Conservation (phyloP, 2,113 vertebrate species). For the Drymodes brunneopygia region DNA sequence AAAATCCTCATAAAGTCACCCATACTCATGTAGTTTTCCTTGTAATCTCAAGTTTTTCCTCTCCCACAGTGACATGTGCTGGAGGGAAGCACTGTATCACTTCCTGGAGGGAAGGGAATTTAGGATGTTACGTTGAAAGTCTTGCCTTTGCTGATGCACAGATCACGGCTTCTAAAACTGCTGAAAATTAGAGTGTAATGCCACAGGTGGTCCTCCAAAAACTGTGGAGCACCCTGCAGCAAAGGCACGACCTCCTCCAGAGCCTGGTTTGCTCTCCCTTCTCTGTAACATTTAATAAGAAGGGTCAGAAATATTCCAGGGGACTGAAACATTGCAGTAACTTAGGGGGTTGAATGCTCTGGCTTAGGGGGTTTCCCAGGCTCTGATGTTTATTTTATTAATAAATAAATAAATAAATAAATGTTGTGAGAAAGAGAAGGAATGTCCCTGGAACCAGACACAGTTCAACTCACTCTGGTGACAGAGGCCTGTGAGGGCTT, state of each 20-base stretch:
- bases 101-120: not conserved
- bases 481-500: not conserved
- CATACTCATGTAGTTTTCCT: not conserved
- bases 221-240: not conserved
- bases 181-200: not conserved
- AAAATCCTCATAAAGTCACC: not conserved
- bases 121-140: not conserved
- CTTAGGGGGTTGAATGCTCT: too few relatives aligned
- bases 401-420: too few relatives aligned
- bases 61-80: not conserved
- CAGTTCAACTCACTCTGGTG: accelerated
- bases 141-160: not conserved
- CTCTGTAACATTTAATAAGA: not conserved
- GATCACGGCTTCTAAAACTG: not conserved
- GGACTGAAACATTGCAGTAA: not conserved
- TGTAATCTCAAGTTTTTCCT: not conserved
- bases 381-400: not conserved
- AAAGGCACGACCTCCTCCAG: not conserved
- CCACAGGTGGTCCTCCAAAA: not conserved
- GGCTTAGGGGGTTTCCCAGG: not conserved
- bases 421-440: not conserved
- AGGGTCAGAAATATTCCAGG: not conserved
- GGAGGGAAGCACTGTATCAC: not conserved
- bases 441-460: not conserved
- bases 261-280: not conserved